Evolutionary conservation across 2,113 vertebrate genomes (phyloP).

Genomic region (Melanostigma gelatinosum): DNA sequence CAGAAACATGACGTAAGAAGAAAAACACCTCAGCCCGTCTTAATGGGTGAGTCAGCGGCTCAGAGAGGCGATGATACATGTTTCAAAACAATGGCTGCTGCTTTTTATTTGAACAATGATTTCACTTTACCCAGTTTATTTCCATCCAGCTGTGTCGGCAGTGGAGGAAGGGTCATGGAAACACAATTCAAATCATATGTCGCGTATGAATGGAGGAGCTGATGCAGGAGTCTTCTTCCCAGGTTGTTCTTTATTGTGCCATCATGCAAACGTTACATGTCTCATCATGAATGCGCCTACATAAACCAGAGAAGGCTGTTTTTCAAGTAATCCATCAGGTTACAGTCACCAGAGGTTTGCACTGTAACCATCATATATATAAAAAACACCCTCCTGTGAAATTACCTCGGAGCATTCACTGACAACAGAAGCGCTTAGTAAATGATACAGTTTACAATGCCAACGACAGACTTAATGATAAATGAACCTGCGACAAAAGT

Average conservation of each 20-base stretch:
- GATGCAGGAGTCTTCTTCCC: neutral
- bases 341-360: slow-evolving; percentile 63
- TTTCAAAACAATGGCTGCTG: neutral
- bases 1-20: neutral
- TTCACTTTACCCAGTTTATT: neutral
- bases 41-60: slow-evolving; percentile 1
- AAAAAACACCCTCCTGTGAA: slow-evolving; percentile 47
- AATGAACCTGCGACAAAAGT: neutral
- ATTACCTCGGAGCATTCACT: slow-evolving; percentile 28
- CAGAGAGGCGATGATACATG: neutral
- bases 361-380: slow-evolving; percentile 64
- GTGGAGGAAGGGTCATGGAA: neutral
- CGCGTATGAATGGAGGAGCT: neutral
- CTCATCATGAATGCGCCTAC: slow-evolving; percentile 26
- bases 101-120: neutral
- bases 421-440: neutral
- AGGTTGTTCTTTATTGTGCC: neutral
- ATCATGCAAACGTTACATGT: neutral
- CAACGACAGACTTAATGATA: neutral
- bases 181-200: neutral
- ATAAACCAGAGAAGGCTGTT: slow-evolving; percentile 12
- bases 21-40: slow-evolving; percentile 1
- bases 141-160: neutral
- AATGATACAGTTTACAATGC: neutral
- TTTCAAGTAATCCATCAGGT: slow-evolving; percentile 53